These are phyloP conservation scores for Halictus ligatus DNA, from an alignment of 2,888 invertebrate genomes.

Conservation along the genomic window DNA sequence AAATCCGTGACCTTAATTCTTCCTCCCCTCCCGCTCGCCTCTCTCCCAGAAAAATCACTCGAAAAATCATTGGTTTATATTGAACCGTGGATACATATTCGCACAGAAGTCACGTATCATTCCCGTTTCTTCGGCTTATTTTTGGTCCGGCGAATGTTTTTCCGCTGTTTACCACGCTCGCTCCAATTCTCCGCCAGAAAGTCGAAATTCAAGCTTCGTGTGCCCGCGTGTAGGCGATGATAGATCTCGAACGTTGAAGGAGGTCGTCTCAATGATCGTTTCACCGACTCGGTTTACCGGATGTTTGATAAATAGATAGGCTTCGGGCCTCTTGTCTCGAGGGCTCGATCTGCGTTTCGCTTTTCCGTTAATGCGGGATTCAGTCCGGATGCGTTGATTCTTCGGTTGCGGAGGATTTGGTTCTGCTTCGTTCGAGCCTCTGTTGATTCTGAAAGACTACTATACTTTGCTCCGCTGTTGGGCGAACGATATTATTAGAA, in stretches of 20 bases:
- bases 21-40: not conserved
- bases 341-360: not conserved
- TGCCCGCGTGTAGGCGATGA: not conserved
- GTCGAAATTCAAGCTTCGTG: not conserved
- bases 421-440: not conserved
- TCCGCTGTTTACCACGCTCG: slow-evolving; percentile 9
- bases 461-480: not conserved
- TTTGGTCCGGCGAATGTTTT: slow-evolving; percentile 3
- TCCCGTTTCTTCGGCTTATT: slow-evolving; percentile 6
- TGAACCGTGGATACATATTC: not conserved
- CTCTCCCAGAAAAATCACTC: not conserved
- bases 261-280: slow-evolving; percentile 1
- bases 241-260: slow-evolving; percentile 1
- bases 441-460: not conserved
- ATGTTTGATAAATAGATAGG: slow-evolving; percentile 5
- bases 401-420: not conserved
- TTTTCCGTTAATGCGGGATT: not conserved
- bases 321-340: not conserved
- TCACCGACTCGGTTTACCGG: not conserved
- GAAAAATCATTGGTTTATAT: not conserved
- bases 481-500: not conserved
- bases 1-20: not conserved
- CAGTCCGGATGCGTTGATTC: not conserved
- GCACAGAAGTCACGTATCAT: not conserved
- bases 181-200: not conserved